Base-by-base conservation (phyloP, 2,888 invertebrate genomes). In the Xylota sylvarum region DNA sequence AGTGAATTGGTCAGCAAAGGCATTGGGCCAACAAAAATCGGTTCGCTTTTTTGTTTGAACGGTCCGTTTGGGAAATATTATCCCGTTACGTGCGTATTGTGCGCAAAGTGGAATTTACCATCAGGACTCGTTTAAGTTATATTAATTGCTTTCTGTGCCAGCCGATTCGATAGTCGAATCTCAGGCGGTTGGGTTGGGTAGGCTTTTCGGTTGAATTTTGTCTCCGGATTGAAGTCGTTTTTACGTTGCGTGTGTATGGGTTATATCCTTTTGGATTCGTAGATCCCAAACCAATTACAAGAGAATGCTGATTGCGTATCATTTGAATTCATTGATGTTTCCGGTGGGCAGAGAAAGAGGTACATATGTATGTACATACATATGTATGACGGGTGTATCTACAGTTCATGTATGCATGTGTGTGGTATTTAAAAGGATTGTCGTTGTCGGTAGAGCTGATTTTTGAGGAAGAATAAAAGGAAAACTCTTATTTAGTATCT, bases 81-180 rank as follows among this genome's bases (percentile, higher is more conserved):
- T 82, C 86, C 86, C 82, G 86, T 82, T 86, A 86, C 86, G 86
- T 82, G 86, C 67, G 52, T 64, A 79, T 74, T 84, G 84, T 69
- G 58, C 86, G 73, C 77, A 82, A 82, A 86, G 77, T 86, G 78
- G 82, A 81, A 82, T 78, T 82, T 82, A 78, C 86, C 86, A 82
- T 67, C 82, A 82, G 86, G 86, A 82, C 86, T 86, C 77, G 86
- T 86, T 86, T 86, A 86, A 86, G 86, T 86, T 86, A 86, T 86
- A 86, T 86, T 86, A 86, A 86, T 86, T 86, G 86, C 86, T 78
- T 86, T 78, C 82, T 78, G 62, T 77, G 69, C 69, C 67, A 43
- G 32, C 58, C 56, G 12, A 14, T 40, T 32, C 52, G 55, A 56
- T 67, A 30, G 55, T 65, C 64, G 52, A 35, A 17, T 80, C 74